Evolutionary conservation across 2,888 invertebrate genomes (phyloP), one percentile per base, ranked within the genome.

Genomic region (Brenthis hecate): DNA sequence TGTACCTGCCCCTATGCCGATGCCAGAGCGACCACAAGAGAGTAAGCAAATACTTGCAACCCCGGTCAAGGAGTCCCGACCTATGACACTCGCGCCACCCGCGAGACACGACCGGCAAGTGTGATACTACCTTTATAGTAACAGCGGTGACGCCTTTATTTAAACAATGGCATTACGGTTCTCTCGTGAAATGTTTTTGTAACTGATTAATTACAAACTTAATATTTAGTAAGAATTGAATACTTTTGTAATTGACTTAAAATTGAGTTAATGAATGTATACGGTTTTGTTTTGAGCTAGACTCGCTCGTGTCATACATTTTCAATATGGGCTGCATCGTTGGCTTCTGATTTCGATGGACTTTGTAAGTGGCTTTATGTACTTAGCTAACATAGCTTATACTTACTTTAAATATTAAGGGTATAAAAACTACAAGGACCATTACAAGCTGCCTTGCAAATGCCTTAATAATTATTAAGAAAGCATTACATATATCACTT

Each of bases 21-120:
- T 36, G 54, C 56, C 74, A 0, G 32, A 67, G 2, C 65, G 19
- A n/a, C 58, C 51, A n/a, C 58, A 56, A 1, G 65, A 71, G 19
- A 36, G 56, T 28, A 69, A 68, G 6, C 68, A 56, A 13, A n/a
- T 65, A 3, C 56, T 16, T n/a, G 53, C 54, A 6, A n/a, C 70
- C 13, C 65, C 60, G 11, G 53, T 70, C 65, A 88, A 88, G 76
- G 87, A 86, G 16, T 83, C 89, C 2, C 84, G 86, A 0, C 90
- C 92, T 0, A 87, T 92, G 88, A 77, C 85, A 2, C 78, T 91
- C 11, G 72, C 81, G 19, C 86, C 86, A 0, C 91, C 91, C n/a
- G 83, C 86, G 1, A 80, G 91, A 68, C 91, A 86, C 76, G 92
- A 92, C 79, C 76, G 85, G 70, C 83, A 82, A 69, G 85, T 86